Evolutionary conservation across 2,113 vertebrate genomes (phyloP).

Genomic region (Tyrannus savana): DNA sequence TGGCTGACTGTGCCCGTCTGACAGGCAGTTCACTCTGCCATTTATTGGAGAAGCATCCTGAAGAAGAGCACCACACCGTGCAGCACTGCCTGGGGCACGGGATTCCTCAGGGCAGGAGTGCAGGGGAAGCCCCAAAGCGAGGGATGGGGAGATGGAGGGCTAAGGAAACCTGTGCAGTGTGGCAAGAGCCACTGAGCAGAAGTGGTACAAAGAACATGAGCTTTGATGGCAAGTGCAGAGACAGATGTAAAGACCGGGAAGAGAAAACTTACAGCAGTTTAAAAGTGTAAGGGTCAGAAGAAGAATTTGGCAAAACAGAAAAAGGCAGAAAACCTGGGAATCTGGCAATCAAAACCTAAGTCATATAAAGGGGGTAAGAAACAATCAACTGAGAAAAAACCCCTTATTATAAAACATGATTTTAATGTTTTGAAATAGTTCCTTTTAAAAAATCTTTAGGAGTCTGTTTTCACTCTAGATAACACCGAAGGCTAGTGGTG

Average conservation of each 20-base stretch:
- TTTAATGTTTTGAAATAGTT: neutral
- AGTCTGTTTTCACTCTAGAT: neutral
- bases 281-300: neutral
- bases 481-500: neutral
- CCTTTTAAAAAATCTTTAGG: neutral
- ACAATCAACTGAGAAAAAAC: neutral
- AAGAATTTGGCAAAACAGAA: neutral
- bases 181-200: neutral
- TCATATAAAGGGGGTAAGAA: neutral
- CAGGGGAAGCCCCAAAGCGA: neutral
- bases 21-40: neutral
- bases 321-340: neutral
- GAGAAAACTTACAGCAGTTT: neutral
- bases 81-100: neutral
- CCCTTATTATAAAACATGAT: neutral
- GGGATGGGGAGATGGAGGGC: fast-evolving
- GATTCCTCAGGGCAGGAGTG: neutral
- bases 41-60: neutral
- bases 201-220: neutral
- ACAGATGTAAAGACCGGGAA: neutral
- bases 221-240: neutral
- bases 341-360: neutral
- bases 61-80: neutral
- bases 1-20: neutral
- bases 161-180: neutral